phyloP scores from a whole-genome alignment of 2,797 vertebrate species.

The Hoplostethus atlanticus region DNA sequence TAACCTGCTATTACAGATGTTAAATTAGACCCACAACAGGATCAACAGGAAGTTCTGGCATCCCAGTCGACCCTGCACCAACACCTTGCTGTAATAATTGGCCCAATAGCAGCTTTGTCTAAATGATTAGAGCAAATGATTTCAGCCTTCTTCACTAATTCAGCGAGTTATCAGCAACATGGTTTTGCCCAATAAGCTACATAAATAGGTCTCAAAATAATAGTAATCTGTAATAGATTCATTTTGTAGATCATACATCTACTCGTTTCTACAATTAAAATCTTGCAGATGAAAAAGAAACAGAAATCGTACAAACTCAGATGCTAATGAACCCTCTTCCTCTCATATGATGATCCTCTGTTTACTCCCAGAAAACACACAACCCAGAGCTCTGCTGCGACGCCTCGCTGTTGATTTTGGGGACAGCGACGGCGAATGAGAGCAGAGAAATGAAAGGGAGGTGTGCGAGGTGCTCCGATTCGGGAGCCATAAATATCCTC shows the following conservation, averaged over 20 bases:
- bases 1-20: no score
- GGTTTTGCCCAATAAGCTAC: background rate
- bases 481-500: slow-evolving; percentile 81
- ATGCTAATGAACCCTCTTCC: background rate
- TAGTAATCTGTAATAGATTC: slow-evolving; percentile 13
- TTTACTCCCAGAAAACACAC: slow-evolving; percentile 65
- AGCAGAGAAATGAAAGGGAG: slow-evolving; percentile 71
- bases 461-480: slow-evolving; percentile 75
- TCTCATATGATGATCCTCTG: slow-evolving; percentile 43
- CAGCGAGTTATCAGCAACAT: background rate
- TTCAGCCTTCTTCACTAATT: background rate
- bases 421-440: slow-evolving; percentile 73
- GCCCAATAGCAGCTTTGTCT: no score
- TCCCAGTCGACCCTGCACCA: no score
- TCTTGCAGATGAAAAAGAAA: slow-evolving; percentile 46
- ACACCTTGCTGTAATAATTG: no score
- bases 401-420: slow-evolving; percentile 72
- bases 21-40: no score
- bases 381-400: slow-evolving; percentile 50
- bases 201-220: slow-evolving; percentile 18
- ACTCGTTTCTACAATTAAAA: slow-evolving; percentile 31
- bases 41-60: no score
- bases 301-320: background rate
- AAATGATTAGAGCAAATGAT: no score
- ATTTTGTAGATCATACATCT: slow-evolving; percentile 37